Base-by-base conservation (phyloP, 2,113 vertebrate genomes). In the Lichenostomus cassidix region DNA sequence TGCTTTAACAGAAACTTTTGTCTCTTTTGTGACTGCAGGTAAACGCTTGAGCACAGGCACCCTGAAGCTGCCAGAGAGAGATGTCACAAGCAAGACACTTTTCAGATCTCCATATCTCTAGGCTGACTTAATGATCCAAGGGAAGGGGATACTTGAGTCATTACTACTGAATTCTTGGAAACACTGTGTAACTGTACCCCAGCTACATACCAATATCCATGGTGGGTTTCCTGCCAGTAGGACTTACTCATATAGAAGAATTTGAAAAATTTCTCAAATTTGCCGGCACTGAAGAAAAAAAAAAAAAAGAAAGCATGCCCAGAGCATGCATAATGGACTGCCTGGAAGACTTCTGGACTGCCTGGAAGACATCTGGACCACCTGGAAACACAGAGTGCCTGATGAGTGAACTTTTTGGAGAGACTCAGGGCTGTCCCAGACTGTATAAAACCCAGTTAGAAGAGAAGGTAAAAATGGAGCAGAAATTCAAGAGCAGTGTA, bases 401-500 rank as follows among this genome's bases (percentile, higher is more conserved):
- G 37, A 29, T 8, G 15, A 60, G 44, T 20, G 15, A 67, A 41
- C 16, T 28, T 78, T 94, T 63, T 52, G 68, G 42, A 89, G 59
- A 47, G 8, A 62, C 27, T 46, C 35, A 7, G 4, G 18, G 25
- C 52, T 0, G 0, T 42, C 15, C 18, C 6, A 52, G 62, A 73
- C 44, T 49, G 31, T 56, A 29, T 29, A 29, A 77, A 77, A 55
- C 33, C 31, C 44, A 1, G 4, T 37, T 49, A 71, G 62, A 91
- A 60, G 44, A 87, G 56, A 55, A 80, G 25, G 37, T 56, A 56
- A 75, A 88, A 94, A 80, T 1, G 19, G 71, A 95, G 83, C 35
- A 80, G 82, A 88, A 95, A 92, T 74, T 81, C 62, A 93, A 93
- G 85, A 87, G 68, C 52, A 78, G 52, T 41, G 86, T 75, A 71